Base-by-base conservation (phyloP, 2,888 invertebrate species). In the Cinara cedri region DNA sequence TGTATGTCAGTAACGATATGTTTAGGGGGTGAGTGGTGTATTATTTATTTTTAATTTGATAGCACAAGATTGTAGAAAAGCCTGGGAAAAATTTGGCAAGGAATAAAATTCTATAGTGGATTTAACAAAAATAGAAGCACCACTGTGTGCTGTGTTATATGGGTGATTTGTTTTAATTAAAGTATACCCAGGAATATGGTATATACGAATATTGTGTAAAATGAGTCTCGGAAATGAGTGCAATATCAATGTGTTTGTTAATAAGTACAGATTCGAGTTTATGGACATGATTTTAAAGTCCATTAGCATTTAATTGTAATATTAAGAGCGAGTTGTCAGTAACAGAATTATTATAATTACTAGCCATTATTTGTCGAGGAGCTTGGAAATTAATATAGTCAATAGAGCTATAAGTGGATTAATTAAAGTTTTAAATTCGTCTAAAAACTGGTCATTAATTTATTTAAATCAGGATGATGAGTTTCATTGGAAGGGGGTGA, bases 311-410 rank as follows among this genome's bases (percentile, higher is more conserved):
- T 1, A 21, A 66, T 46, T 70, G 54, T 70, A 70, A 54, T 51
- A 54, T 70, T 70, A 70, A 34, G 51, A 70, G 70, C 70, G 51
- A 70, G 34, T 70, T 34, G 70, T 70, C 68, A 11, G 68, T 68
- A 51, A 68, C 49, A 4, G 68, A 68, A 16, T 49, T 49, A 68
- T 68, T 68, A 26, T 68, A 24, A 26, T 24, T 66, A 70, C 26
- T 70, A 11, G 51, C 6, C 70, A 54, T 70, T 54, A 19, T n/a
- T 70, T 54, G 54, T 70, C 54, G n/a, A 70, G 26, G 54, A 70
- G 55, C 54, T 55, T 70, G 55, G 70, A 54, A n/a, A 55, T 70
- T 68, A 55, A 34, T 71, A 55, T 71, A 42, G 55, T 71, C 8
- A 71, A 55, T 42, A 71, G 71, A 55, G 71, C 16, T 54, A 71